These are phyloP conservation scores for Ancistrus triradiatus DNA, from an alignment of 2,113 vertebrate species.

Conservation along the genomic window DNA sequence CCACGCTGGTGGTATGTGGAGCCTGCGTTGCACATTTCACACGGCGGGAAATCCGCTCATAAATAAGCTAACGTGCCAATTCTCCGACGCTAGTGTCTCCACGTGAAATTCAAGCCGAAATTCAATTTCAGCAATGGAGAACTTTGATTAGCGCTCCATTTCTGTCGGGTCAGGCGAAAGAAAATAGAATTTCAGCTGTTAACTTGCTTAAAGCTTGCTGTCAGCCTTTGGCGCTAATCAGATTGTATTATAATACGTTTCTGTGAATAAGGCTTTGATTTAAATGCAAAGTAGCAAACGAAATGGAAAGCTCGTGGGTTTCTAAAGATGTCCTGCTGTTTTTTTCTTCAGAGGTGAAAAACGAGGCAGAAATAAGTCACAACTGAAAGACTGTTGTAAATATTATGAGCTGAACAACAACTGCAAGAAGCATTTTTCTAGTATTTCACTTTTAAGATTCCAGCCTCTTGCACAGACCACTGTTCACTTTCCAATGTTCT, in stretches of 20 bases:
- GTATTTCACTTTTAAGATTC: too few relatives aligned
- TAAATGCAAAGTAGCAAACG: slow-evolving; percentile 9
- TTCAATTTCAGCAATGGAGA: slow-evolving; percentile 41
- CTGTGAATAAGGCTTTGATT: slow-evolving; percentile 17
- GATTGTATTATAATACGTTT: slow-evolving; percentile 28
- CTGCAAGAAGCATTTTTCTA: too few relatives aligned
- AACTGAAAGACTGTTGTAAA: too few relatives aligned
- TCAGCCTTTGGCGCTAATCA: slow-evolving; percentile 32
- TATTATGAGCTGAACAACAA: too few relatives aligned
- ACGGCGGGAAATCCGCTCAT: slow-evolving; percentile 48
- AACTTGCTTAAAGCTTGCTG: slow-evolving; percentile 35
- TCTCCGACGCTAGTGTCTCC: slow-evolving; percentile 28
- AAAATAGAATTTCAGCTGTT: slow-evolving; percentile 1
- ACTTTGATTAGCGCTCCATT: slow-evolving; percentile 39
- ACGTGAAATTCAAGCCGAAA: slow-evolving; percentile 41
- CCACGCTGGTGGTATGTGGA: slow-evolving; percentile 39
- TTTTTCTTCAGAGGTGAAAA: too few relatives aligned
- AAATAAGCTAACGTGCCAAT: slow-evolving; percentile 52
- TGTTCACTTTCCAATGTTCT: slow-evolving; percentile 13
- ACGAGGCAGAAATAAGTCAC: too few relatives aligned
- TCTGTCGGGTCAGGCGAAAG: slow-evolving; percentile 18
- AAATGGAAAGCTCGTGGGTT: too few relatives aligned
- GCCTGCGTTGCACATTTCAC: slow-evolving; percentile 43
- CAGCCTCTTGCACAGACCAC: too few relatives aligned
- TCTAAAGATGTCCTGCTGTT: too few relatives aligned